Conservation (phyloP, 2,113 vertebrate genomes). For the Melanerpes formicivorus region DNA sequence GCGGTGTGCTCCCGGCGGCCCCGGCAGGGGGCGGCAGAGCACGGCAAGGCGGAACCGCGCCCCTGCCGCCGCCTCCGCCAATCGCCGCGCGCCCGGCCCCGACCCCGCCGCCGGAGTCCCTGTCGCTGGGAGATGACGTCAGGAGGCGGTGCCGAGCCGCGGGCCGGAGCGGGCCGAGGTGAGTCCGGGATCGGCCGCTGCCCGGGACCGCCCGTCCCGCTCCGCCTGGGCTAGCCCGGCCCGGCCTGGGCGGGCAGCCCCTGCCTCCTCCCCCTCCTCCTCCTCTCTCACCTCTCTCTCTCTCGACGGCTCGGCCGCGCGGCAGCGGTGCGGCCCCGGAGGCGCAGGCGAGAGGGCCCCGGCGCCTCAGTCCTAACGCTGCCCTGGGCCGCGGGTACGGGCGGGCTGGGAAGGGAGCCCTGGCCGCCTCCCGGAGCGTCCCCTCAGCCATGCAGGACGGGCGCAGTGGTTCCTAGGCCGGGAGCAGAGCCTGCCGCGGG, state of each 20-base stretch:
- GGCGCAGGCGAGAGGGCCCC: background rate
- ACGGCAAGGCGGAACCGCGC: too few relatives aligned
- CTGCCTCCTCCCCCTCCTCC: too few relatives aligned
- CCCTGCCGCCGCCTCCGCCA: background rate
- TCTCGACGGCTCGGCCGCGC: background rate
- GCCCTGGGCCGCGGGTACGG: background rate
- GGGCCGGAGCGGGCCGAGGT: background rate
- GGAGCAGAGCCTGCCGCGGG: background rate
- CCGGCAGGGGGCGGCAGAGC: too few relatives aligned
- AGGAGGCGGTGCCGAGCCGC: background rate
- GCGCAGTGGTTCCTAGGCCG: background rate
- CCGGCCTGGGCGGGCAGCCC: background rate
- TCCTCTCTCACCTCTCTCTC: too few relatives aligned
- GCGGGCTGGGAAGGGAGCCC: background rate
- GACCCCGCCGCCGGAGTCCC: background rate
- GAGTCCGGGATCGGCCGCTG: background rate
- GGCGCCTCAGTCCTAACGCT: too few relatives aligned
- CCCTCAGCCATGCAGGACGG: background rate
- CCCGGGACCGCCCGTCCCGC: background rate
- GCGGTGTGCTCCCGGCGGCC: too few relatives aligned
- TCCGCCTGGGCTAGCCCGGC: background rate
- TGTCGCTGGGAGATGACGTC: background rate
- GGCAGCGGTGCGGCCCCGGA: background rate
- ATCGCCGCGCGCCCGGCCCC: background rate
- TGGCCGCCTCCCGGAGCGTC: background rate